Evolutionary conservation across 2,888 invertebrate genomes (phyloP), one percentile per base, ranked within the genome.

Genomic region (Eutolmus rufibarbis): DNA sequence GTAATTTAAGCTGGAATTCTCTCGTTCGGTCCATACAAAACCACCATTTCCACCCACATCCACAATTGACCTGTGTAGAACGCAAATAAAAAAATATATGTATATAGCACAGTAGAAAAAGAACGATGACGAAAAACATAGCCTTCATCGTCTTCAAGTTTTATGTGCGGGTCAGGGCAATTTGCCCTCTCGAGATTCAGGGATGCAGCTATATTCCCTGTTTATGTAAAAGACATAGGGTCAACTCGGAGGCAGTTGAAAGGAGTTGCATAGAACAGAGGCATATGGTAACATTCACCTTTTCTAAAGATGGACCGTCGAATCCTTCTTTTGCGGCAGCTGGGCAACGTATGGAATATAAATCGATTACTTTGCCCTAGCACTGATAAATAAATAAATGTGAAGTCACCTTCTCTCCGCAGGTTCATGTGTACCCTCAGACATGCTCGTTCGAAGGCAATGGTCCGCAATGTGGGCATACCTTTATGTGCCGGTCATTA

Each of bases 361-460:
- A 81, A 81, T 81, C 56, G 81, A 81, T 81, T 56, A 81, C 51
- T 28, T 81, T 34, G 51, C 81, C 56, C 51, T n/a, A 81, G 51
- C 56, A 51, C 2, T 81, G 56, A 81, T 81, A 81, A 81, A 81
- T 56, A 81, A 81, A 81, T 81, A 81, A 56, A 81, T 81, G 81
- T 28, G 78, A 78, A 78, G 19, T 43, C 43, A 78, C 43, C 77
- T 9, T 9, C 19, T 37, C 77, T 23, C n/a, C 23, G 12, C 37
- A 37, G 78, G 78, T 76, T 37, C 34, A 14, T 37, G 37, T 37
- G 23, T 40, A 28, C 28, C 28, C 23, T n/a, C 23, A 9, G 0
- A 4, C 66, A 23, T 1, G 23, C 3, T 46, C 19, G 23, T 34
- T 40, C 23, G 78, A 43, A 40, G 23, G 77, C 43, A 23, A 78